Evolutionary conservation across 2,113 vertebrate genomes (phyloP).

Genomic region (Heterocephalus glaber): DNA sequence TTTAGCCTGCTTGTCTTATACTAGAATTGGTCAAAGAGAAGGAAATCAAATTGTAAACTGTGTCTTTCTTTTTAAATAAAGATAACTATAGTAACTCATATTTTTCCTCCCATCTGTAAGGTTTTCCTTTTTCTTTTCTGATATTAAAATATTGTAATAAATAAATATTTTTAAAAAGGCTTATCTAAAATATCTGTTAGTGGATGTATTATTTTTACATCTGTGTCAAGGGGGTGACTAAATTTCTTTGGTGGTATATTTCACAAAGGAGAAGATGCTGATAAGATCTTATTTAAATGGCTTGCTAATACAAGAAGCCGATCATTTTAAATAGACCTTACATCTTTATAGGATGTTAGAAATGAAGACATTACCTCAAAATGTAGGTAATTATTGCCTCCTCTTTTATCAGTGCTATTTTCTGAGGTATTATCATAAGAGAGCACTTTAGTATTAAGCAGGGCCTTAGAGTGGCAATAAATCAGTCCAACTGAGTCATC

Average conservation of each 20-base stretch:
- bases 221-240: constrained; percentile 71
- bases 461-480: constrained; percentile 93
- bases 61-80: constrained; percentile 65
- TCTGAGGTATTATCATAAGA: constrained; percentile 96
- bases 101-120: constrained; percentile 30
- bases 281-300: constrained; percentile 85
- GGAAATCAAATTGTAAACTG: constrained; percentile 60
- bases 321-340: constrained; percentile 88
- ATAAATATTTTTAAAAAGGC: constrained; percentile 68
- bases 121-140: constrained; percentile 46
- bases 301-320: constrained; percentile 86
- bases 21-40: constrained; percentile 58
- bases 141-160: constrained; percentile 53
- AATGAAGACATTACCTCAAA: constrained; percentile 91
- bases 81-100: neutral
- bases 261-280: constrained; percentile 80
- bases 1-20: constrained; percentile 57
- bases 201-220: constrained; percentile 78
- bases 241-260: constrained; percentile 79
- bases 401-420: constrained; percentile 90
- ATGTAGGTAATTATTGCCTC: constrained; percentile 90
- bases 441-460: constrained; percentile 91
- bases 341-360: constrained; percentile 87
- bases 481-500: constrained; percentile 98
- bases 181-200: constrained; percentile 80